Base-by-base conservation (phyloP, 2,888 invertebrate species). In the Gortyna flavago region DNA sequence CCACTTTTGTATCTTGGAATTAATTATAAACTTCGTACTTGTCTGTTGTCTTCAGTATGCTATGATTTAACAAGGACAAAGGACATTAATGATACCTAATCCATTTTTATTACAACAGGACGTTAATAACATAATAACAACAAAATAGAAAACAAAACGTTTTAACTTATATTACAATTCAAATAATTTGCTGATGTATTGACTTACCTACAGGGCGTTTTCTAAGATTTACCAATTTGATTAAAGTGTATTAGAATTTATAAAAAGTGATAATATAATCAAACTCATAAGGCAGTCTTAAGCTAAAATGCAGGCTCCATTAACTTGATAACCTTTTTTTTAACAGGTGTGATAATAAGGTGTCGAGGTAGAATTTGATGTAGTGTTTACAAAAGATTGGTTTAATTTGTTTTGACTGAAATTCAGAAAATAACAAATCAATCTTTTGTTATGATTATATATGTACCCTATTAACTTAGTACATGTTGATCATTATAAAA, bases 271-370 rank as follows among this genome's bases (percentile, higher is more conserved):
- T 70, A 64, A 65, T 51, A 66, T 75, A 70, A 68, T 76, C 72
- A 84, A 87, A 88, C 77, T 79, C 75, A 87, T 74, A 76, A 77
- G 81, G 86, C 86, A 84, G 85, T 88, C 86, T 82, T 85, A 85
- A 83, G 80, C 85, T 86, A 86, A 83, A 85, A 88, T 83, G 79
- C 86, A 88, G 87, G 81, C 88, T 81, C 72, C 79, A 71, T 69
- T 80, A 54, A 79, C 65, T 76, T 72, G 68, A 77, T 79, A 62
- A 72, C 67, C 59, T 74, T 76, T 72, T 76, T 75, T 59, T 64
- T 41, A 68, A 77, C 70, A 73, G 41, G 67, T 72, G 59, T 66
- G 74, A 72, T 59, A 77, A 78, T 44, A 76, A 81, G 70, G 72
- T 74, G 78, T 77, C 38, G 9, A 35, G 3, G 25, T 44, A 44